phyloP scores from a whole-genome alignment of 1,140 invertebrate genomes.

The Caenorhabditis tropicalis region DNA sequence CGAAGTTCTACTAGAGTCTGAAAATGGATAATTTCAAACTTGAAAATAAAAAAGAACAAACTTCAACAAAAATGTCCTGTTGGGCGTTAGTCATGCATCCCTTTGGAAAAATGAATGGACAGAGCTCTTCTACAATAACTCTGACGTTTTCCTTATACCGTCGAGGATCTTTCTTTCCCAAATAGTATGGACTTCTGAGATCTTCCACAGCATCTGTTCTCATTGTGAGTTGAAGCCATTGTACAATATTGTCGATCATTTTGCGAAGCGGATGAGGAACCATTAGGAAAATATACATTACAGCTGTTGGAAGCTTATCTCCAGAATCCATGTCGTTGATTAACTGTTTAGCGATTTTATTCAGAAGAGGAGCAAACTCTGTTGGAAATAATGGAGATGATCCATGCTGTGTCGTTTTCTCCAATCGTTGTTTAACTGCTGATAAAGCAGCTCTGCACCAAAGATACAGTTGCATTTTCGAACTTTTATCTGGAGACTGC shows the following conservation, averaged over 20 bases:
- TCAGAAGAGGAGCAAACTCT: neutral
- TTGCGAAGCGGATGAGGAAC: slow-evolving; percentile 6
- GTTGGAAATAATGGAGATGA: neutral
- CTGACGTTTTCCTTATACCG: neutral
- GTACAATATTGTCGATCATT: neutral
- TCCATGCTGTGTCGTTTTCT: neutral
- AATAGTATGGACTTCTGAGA: slow-evolving; percentile 15
- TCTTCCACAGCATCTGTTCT: neutral
- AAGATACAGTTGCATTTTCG: neutral
- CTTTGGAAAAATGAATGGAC: neutral
- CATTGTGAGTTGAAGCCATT: slow-evolving; percentile 20
- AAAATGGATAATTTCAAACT: neutral
- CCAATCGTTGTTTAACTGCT: neutral
- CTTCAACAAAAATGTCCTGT: slow-evolving; percentile 23
- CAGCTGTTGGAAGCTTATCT: neutral
- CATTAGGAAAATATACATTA: slow-evolving; percentile 17
- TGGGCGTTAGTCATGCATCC: slow-evolving; percentile 31
- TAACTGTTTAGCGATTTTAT: slow-evolving; percentile 9
- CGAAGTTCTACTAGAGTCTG: slow-evolving; percentile 15
- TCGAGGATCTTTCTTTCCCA: slow-evolving; percentile 1
- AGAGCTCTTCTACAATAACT: slow-evolving; percentile 9
- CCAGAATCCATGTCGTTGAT: slow-evolving; percentile 14
- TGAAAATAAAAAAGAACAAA: neutral
- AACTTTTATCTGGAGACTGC: neutral
- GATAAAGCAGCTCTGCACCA: slow-evolving; percentile 5